Conservation (phyloP, 1,140 invertebrate species). For the Cepaea nemoralis region DNA sequence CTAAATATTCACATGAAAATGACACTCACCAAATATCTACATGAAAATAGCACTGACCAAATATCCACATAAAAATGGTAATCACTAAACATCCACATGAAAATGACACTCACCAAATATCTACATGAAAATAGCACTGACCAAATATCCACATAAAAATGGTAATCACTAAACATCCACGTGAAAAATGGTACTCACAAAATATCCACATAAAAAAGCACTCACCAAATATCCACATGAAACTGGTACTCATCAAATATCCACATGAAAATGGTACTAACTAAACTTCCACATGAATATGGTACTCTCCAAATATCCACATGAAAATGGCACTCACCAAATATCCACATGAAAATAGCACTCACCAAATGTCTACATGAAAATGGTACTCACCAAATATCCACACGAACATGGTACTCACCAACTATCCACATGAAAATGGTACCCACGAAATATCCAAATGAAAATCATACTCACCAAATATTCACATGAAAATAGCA, state of each 20-base stretch:
- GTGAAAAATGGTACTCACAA: too few relatives aligned
- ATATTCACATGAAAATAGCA: constrained; percentile 18
- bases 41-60: not conserved
- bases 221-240: constrained; percentile 57
- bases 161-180: too few relatives aligned
- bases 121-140: not conserved
- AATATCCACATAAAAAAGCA: too few relatives aligned
- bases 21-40: constrained; percentile 26
- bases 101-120: not conserved
- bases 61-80: too few relatives aligned
- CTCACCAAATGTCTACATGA: too few relatives aligned
- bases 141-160: not conserved
- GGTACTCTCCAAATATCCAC: constrained; percentile 22
- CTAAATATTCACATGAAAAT: constrained; percentile 56
- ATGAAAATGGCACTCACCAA: constrained; percentile 6
- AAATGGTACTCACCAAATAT: constrained; percentile 55
- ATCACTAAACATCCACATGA: not conserved
- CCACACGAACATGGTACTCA: constrained; percentile 54
- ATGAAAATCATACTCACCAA: constrained; percentile 16
- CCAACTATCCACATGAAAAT: not conserved
- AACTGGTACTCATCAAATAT: constrained; percentile 40
- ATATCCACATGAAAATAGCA: not conserved
- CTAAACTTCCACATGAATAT: too few relatives aligned
- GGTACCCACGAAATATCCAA: too few relatives aligned
- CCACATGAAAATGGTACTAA: not conserved